Base-by-base conservation (phyloP, 2,113 vertebrate species). In the Hypanus sabinus region DNA sequence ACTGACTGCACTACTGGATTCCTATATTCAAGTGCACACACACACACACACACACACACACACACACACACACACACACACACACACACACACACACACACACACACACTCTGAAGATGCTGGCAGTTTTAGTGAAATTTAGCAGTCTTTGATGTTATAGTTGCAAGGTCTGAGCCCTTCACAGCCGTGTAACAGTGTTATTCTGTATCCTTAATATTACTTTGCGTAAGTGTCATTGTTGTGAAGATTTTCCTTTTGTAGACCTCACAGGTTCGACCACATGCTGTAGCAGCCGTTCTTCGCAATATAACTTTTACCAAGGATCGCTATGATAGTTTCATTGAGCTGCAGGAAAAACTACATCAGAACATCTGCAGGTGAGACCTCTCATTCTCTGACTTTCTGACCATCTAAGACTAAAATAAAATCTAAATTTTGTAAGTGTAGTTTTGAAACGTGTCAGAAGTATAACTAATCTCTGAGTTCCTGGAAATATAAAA, bases 351-450 rank as follows among this genome's bases (percentile, higher is more conserved):
- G 93, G 99, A 99, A 94, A 99, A 99, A 94, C 97, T 99, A 7
- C 99, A 99, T 95, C 99, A 99, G 95, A 99, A 99, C 93, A 97
- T 99, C 94, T 99, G 99, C 98, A 99, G 99, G 99, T 98, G 93
- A 94, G 97, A 95, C 76, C 73, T 71, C n/a, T 60, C 27, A 0
- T 4, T 60, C 57, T 60, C 38, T 65, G 80, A 71, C 30, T 94
- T 85, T 33, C 62, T 83, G 60, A 38, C 60, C 4, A 16, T 20
- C 20, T 24, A n/a, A 46, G 30, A 27, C 36, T 14, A 33, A 18
- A 14, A 30, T 57, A 5, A 87, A 65, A 88, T 14, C 36, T 46
- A 24, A 83, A 57, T 85, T 24, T 85, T 85, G 10, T 27, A 46
- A 2, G 55, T 85, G 20, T 46, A 30, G 81, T 46, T 83, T 83